A percentile compares a stretch with the other conserved stretches of the same genome.
phyloP scores from a whole-genome alignment of 30 jellyfish, hydroid and myxozoan species.

The Turritopsis dohrnii region DNA sequence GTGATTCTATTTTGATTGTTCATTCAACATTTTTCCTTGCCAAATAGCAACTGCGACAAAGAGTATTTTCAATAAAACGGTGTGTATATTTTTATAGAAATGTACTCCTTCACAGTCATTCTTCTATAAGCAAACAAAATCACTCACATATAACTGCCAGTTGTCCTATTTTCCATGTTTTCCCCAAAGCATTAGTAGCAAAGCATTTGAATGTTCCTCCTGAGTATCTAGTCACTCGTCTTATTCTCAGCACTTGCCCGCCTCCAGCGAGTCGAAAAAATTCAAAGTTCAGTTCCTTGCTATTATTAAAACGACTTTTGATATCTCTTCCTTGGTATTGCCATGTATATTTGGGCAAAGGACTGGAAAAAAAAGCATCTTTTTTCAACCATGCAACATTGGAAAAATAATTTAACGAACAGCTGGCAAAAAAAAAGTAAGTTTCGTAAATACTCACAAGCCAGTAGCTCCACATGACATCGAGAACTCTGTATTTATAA shows the following conservation, averaged over 20 bases:
- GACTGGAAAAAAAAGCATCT: not conserved
- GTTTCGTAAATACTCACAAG: not conserved
- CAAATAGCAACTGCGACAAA: too few species aligned
- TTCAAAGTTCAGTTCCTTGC: not conserved
- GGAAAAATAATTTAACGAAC: too few species aligned
- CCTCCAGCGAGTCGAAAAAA: not conserved
- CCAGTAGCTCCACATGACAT: not conserved
- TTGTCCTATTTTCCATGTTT: slow-evolving; percentile 11
- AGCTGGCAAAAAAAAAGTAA: not conserved
- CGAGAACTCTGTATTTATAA: not conserved
- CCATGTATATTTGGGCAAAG: not conserved
- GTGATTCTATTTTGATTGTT: too few species aligned
- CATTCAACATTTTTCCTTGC: too few species aligned
- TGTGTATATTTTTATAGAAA: too few species aligned
- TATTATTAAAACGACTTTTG: not conserved
- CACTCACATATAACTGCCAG: slow-evolving; percentile 5
- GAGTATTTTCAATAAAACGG: too few species aligned
- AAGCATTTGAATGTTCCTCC: slow-evolving; percentile 9
- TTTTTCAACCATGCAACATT: too few species aligned
- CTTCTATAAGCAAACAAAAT: not conserved
- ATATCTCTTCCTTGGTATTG: slow-evolving; percentile 5
- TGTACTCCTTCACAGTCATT: too few species aligned
- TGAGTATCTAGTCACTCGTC: not conserved
- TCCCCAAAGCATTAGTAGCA: not conserved
- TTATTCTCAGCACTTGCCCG: not conserved